Evolutionary conservation across 2,113 vertebrate genomes (phyloP).

Genomic region (Saiga tatarica): DNA sequence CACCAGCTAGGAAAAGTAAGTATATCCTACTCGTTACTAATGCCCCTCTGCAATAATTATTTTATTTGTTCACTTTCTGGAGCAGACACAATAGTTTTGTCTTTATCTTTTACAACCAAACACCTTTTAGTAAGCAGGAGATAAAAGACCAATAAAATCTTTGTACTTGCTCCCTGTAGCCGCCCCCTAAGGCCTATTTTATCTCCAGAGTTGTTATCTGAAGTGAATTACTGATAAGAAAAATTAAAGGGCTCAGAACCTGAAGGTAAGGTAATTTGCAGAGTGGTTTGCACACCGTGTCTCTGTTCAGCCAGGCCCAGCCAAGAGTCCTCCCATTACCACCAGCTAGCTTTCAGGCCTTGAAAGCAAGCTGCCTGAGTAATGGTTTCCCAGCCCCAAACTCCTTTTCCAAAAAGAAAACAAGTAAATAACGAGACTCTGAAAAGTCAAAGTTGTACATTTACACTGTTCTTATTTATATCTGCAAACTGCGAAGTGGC

Average conservation of each 20-base stretch:
- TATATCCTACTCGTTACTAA: not conserved
- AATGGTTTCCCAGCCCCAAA: not conserved
- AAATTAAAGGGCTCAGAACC: slow-evolving; percentile 71
- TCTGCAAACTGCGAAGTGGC: not conserved
- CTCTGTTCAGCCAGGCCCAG: not conserved
- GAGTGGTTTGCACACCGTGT: slow-evolving; percentile 4
- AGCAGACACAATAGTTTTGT: slow-evolving; percentile 28
- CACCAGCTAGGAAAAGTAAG: slow-evolving; percentile 44
- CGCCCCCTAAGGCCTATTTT: slow-evolving; percentile 59
- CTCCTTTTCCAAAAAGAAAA: slow-evolving; percentile 25
- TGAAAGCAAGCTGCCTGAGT: not conserved
- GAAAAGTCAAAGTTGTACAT: not conserved
- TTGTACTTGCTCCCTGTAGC: slow-evolving; percentile 47
- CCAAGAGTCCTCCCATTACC: not conserved
- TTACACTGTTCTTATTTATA: not conserved
- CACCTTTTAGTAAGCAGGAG: slow-evolving; percentile 59
- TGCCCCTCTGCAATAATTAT: slow-evolving; percentile 34
- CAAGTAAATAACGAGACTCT: not conserved
- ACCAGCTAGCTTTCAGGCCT: not conserved
- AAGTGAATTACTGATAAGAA: slow-evolving; percentile 76
- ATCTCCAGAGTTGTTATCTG: slow-evolving; percentile 72
- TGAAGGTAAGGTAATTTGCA: slow-evolving; percentile 62
- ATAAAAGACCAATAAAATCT: slow-evolving; percentile 67
- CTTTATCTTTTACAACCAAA: slow-evolving; percentile 71
- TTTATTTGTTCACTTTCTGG: slow-evolving; percentile 60